Percentiles rank a stretch among this genome's conserved stretches.
Conservation (phyloP, 2,797 vertebrate genomes). For the Ataeniobius toweri region DNA sequence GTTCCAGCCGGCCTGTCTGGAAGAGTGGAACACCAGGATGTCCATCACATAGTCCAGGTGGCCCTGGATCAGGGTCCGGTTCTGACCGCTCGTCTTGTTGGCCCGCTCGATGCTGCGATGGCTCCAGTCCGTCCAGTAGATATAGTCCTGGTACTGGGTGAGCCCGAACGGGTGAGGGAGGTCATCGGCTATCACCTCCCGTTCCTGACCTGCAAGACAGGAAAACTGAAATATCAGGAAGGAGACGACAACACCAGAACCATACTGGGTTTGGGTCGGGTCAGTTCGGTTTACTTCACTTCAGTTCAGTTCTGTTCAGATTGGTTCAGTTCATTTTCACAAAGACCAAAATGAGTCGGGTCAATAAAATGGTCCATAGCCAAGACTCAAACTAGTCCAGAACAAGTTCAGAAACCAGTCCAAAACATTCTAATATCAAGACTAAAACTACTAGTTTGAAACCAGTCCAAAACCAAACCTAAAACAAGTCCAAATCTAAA, state of each 20-base stretch:
- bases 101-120: conserved; percentile 97
- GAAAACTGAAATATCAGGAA: not conserved
- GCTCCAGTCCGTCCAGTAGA: conserved; percentile 99
- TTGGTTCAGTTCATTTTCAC: not conserved
- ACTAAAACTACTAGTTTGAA: not conserved
- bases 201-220: conserved; percentile 84
- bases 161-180: conserved; percentile 96
- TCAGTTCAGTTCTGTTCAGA: too few species aligned
- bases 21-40: conserved; percentile 98
- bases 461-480: not conserved
- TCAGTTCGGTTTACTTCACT: too few species aligned
- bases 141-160: conserved; percentile 98
- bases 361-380: not conserved
- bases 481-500: not conserved
- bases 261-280: not conserved
- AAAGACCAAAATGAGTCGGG: not conserved
- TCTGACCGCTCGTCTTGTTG: conserved; percentile 97
- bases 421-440: not conserved
- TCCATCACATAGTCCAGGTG: conserved; percentile 99
- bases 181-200: conserved; percentile 96
- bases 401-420: not conserved
- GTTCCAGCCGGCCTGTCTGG: conserved; percentile 95
- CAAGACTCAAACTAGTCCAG: not conserved
- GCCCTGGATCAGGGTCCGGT: conserved; percentile 95
- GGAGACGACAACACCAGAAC: too few species aligned